A percentile compares a stretch with the other conserved stretches of the same genome.
Evolutionary conservation across 2,888 invertebrate genomes (phyloP).

Genomic region (Fragum whitleyi): DNA sequence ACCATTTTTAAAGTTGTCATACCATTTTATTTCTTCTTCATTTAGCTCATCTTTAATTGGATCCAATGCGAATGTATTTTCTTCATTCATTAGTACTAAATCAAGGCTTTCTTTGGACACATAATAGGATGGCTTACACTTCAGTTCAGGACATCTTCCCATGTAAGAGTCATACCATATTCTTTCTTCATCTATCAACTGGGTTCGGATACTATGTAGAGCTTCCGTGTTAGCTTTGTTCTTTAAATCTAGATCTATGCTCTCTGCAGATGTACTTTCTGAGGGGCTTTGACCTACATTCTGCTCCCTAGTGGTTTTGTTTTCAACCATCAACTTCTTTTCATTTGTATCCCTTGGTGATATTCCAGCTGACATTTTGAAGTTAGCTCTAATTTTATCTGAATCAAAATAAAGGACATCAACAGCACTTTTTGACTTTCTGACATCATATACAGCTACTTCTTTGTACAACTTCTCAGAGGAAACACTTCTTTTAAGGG

Average conservation of each 20-base stretch:
- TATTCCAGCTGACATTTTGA: too few relatives aligned
- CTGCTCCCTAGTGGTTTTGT: too few relatives aligned
- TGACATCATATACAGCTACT: not conserved
- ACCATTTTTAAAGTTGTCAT: not conserved
- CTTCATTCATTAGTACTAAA: not conserved
- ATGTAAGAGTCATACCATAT: too few relatives aligned
- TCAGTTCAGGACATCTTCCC: too few relatives aligned
- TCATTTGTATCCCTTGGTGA: too few relatives aligned
- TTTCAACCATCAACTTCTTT: too few relatives aligned
- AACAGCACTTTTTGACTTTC: not conserved
- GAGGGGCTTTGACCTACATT: too few relatives aligned
- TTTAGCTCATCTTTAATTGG: not conserved
- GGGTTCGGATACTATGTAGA: too few relatives aligned
- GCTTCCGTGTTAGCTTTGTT: too few relatives aligned
- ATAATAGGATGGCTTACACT: too few relatives aligned
- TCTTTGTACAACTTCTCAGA: not conserved
- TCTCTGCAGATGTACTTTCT: not conserved
- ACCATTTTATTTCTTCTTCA: not conserved
- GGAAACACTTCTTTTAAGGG: not conserved
- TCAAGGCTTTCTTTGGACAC: not conserved
- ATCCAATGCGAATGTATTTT: not conserved
- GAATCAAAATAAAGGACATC: not conserved
- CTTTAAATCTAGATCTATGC: not conserved
- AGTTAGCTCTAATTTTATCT: too few relatives aligned
- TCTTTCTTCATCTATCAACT: too few relatives aligned